Conservation (phyloP, 2,888 invertebrate genomes). For the Caenorhabditis sp. region DNA sequence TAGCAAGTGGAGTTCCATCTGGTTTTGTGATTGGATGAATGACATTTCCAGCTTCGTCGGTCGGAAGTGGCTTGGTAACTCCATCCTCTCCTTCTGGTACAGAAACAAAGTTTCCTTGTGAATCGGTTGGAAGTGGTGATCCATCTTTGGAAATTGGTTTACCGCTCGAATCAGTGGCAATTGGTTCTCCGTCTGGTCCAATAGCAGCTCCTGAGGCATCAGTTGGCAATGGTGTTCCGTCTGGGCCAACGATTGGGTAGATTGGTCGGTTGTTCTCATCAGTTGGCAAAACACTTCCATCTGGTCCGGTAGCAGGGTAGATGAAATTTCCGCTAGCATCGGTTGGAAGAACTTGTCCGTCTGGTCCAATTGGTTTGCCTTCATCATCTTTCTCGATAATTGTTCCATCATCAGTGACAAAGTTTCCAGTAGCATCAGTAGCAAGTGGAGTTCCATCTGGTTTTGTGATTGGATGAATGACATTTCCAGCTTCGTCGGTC, state of each 20-base stretch:
- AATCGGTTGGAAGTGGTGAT: conserved; percentile 18
- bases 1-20: conserved; percentile 25
- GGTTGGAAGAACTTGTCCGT: too few relatives aligned
- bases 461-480: too few relatives aligned
- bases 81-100: conserved; percentile 9
- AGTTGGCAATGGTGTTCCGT: conserved; percentile 32
- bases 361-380: too few relatives aligned
- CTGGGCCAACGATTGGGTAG: conserved; percentile 45
- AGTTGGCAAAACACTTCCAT: too few relatives aligned
- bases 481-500: too few relatives aligned
- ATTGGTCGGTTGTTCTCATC: too few relatives aligned
- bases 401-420: too few relatives aligned
- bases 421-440: too few relatives aligned
- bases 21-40: conserved; percentile 21
- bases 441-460: too few relatives aligned
- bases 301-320: too few relatives aligned
- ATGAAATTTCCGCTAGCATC: too few relatives aligned
- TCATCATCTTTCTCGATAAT: too few relatives aligned
- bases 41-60: conserved; percentile 37
- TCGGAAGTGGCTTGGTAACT: conserved; percentile 14
- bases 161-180: conserved; percentile 20
- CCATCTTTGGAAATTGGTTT: conserved; percentile 24
- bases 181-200: conserved; percentile 23
- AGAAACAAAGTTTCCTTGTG: conserved; percentile 20
- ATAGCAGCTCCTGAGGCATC: conserved; percentile 16